Evolutionary conservation across 2,797 vertebrate genomes (phyloP), one percentile per base, ranked within the genome.

Genomic region (Platyrinchus mystaceus): DNA sequence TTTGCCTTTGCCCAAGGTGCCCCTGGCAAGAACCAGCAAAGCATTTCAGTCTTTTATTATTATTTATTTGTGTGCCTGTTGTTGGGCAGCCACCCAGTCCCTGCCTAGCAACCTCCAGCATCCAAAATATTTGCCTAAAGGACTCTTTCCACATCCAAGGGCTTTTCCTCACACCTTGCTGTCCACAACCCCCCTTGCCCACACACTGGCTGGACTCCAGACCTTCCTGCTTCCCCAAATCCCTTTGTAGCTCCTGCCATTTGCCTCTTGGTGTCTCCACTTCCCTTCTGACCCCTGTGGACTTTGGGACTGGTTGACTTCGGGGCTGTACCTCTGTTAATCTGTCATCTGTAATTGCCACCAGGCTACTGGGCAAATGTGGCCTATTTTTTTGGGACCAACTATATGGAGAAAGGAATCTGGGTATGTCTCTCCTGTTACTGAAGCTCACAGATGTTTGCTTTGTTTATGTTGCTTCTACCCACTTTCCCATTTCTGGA

Each of bases 201-300:
- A 6, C 6, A 1, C 24, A 28, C 39, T 10, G 3, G 30, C 3
- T 14, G 24, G 11, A 13, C 64, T 64, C 37, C 74, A 49, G 81
- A 34, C 50, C 55, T 56, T 46, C 12, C 34, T n/a, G 17, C 21
- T 84, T 78, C 28, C 32, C 78, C 24, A 28, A 0, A 56, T 10
- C 30, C 75, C 56, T 92, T 16, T 94, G 84, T 68, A 77, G 73
- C 79, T 92, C 84, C 87, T 71, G 71, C 41, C 44, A 9, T 37
- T 79, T 84, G 55, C 93, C 87, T 92, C 92, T 90, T 80, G 86
- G 92, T 92, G 87, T 92, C 87, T 80, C 90, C 4, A 2, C 83
- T 89, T 95, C 89, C 60, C 46, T 96, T 84, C 84, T 28, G 73
- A 34, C 56, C 77, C 66, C 30, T n/a, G 18, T 23, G 64, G 59